phyloP scores from a whole-genome alignment of 2,888 invertebrate genomes.

The Timandra comae region DNA sequence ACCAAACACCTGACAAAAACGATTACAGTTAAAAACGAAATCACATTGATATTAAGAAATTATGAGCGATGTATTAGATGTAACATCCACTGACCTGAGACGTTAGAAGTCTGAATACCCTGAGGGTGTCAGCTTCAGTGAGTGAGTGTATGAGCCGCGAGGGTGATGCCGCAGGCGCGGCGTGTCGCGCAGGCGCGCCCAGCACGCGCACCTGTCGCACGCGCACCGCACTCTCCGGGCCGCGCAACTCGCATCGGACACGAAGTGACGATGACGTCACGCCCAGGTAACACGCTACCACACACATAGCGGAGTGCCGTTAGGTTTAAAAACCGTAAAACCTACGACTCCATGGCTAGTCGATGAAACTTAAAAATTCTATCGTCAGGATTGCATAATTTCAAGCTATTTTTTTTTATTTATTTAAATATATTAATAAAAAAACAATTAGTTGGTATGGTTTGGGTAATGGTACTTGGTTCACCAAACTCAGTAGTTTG shows the following conservation, averaged over 20 bases:
- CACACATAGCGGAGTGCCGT: background rate
- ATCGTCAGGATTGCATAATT: too few relatives aligned
- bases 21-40: too few relatives aligned
- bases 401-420: too few relatives aligned
- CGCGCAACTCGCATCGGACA: constrained; percentile 90
- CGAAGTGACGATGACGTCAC: constrained; percentile 58
- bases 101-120: constrained; percentile 94
- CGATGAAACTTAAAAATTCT: too few relatives aligned
- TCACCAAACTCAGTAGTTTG: too few relatives aligned
- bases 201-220: constrained; percentile 85
- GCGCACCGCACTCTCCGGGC: constrained; percentile 92
- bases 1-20: constrained; percentile 85
- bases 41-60: too few relatives aligned
- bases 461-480: too few relatives aligned
- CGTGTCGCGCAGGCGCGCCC: constrained; percentile 33
- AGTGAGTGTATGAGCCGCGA: constrained; percentile 87
- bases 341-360: too few relatives aligned
- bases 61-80: too few relatives aligned
- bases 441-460: too few relatives aligned
- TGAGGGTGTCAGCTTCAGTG: constrained; percentile 93
- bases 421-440: too few relatives aligned
- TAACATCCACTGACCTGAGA: constrained; percentile 85
- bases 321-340: background rate
- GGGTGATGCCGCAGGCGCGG: constrained; percentile 27
- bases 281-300: constrained; percentile 39